Conservation (phyloP, 2,888 invertebrate genomes). For the Azorinus chamasolen region DNA sequence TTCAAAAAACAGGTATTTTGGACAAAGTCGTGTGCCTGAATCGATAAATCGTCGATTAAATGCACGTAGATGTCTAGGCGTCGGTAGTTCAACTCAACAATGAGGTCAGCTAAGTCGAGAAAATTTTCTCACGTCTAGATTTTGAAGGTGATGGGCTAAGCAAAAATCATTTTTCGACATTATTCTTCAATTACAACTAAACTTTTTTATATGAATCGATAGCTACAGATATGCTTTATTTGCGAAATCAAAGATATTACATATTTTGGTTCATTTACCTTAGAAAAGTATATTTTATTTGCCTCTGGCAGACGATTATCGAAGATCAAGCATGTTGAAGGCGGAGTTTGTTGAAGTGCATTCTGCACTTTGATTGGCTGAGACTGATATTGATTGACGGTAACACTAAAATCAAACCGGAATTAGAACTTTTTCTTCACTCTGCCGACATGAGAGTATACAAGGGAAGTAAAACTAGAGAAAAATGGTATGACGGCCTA, state of each 20-base stretch:
- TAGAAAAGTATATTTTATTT: slow-evolving; percentile 20
- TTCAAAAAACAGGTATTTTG: too few relatives aligned
- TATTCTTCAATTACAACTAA: too few relatives aligned
- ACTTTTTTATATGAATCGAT: too few relatives aligned
- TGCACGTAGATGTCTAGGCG: slow-evolving; percentile 25
- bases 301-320: slow-evolving; percentile 49
- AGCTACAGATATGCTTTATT: too few relatives aligned
- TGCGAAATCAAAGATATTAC: too few relatives aligned
- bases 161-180: neutral
- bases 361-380: slow-evolving; percentile 47
- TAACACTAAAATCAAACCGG: slow-evolving; percentile 1
- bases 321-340: slow-evolving; percentile 46
- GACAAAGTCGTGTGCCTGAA: neutral
- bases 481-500: too few relatives aligned
- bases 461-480: neutral
- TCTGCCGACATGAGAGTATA: neutral
- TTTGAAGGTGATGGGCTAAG: slow-evolving; percentile 44
- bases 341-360: slow-evolving; percentile 38
- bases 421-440: slow-evolving; percentile 2
- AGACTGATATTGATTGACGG: slow-evolving; percentile 45
- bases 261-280: slow-evolving; percentile 1
- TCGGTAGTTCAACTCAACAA: slow-evolving; percentile 54
- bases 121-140: slow-evolving; percentile 21
- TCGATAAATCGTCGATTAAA: neutral
- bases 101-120: slow-evolving; percentile 62